Evolutionary conservation across 2,113 vertebrate genomes (phyloP), one percentile per base, ranked within the genome.

Genomic region (Cottus gobio): DNA sequence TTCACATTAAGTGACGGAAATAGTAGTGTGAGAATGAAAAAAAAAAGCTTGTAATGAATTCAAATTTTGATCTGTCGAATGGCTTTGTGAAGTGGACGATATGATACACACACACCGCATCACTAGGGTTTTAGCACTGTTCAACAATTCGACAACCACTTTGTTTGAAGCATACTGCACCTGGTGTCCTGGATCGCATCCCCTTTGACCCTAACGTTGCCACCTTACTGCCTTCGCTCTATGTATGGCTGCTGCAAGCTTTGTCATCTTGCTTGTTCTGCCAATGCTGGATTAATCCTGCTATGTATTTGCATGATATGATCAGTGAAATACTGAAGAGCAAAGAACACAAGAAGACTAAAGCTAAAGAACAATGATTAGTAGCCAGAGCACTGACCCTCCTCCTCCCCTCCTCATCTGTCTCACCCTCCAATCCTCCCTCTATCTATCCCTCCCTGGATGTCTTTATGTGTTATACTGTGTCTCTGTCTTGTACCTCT

Each of bases 161-260:
- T 65, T 0, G 24, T 85, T 85, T 82, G 78, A 79, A 72, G 77
- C 80, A 86, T 84, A 77, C 74, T 52, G 61, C 39, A 42, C 56
- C 68, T 46, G 60, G 70, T 48, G 18, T 60, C 26, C 58, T 57
- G 56, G 42, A 69, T 37, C 52, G 24, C 34, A 13, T 6, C 13
- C 24, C 30, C 46, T 60, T 39, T 30, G 52, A 77, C 42, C 15
- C 36, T 42, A n/a, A 65, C 58, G 22, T 36, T 16, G 42, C 42
- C 42, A 44, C 56, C 36, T 56, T 31, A 24, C 72, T 82, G 75
- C 76, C 83, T 64, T 77, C 58, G 71, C 83, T 85, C 56, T 80
- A 15, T 75, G 61, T 87, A 84, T 89, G 87, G 85, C 88, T 90
- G 69, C 62, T 56, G 69, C 73, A 37, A 44, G 85, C 87, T 91